Evolutionary conservation across 2,113 vertebrate species (phyloP), one percentile per base, ranked within the genome.

Genomic region (Melanerpes aurifrons): DNA sequence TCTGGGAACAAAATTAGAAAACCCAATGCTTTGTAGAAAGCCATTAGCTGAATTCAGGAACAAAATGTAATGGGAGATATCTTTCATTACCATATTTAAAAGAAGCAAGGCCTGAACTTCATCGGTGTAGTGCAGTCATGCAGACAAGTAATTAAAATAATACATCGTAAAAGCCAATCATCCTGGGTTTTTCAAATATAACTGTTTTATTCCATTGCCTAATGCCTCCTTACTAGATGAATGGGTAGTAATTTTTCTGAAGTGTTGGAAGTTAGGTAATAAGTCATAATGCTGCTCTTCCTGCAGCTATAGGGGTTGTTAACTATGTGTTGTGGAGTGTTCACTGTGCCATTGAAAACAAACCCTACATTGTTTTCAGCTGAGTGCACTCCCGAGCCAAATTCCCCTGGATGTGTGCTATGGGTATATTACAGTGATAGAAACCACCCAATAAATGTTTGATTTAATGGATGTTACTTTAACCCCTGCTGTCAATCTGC

Each of bases 121-220:
- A 61, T 8, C 71, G 45, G 8, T 75, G 10, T 91, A 91, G 69
- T 69, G 26, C 18, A 90, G n/a, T 70, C 31, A 32, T 53, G 26
- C 47, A 92, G 71, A 91, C 37, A 89, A 92, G 13, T 64, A 73
- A 85, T 91, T 87, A 61, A 86, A 91, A 90, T 79, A 70, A 22
- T 78, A 4, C 16, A 67, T 68, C 20, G 77, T 82, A 45, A 88
- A 91, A 82, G 40, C 54, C 86, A 69, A 11, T 54, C 28, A 54
- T 67, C 18, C 25, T 54, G 31, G 54, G 11, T 73, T 92, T 95
- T 95, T 85, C 43, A 85, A 62, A 45, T 85, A 92, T 85, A 92
- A 48, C 54, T 93, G n/a, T 1, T 90, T 87, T 92, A 68, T 67
- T 93, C 43, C 47, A 75, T 91, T 94, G 58, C 32, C 10, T 87